Conservation (phyloP, 2,113 vertebrate species). For the Syngnathus typhle region DNA sequence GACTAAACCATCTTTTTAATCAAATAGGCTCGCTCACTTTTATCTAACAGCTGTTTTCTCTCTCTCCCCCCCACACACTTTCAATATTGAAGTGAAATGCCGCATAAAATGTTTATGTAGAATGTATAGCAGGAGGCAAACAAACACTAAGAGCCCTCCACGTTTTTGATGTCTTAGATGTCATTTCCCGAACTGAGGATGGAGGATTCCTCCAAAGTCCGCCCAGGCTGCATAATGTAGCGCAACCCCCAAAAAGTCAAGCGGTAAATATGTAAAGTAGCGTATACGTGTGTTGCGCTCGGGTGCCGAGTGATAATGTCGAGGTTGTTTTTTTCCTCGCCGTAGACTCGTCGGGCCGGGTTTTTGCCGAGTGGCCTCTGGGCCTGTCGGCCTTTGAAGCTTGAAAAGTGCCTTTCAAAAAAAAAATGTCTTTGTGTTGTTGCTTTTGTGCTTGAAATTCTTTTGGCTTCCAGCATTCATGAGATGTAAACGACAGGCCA, state of each 20-base stretch:
- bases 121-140: not conserved
- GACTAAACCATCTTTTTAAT: too few relatives aligned
- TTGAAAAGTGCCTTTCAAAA: slow-evolving; percentile 52
- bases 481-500: slow-evolving; percentile 1
- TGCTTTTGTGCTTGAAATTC: slow-evolving; percentile 29
- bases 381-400: slow-evolving; percentile 63
- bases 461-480: slow-evolving; percentile 1
- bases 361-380: slow-evolving; percentile 50
- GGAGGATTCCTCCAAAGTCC: slow-evolving; percentile 51
- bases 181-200: slow-evolving; percentile 18
- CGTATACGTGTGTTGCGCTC: slow-evolving; percentile 15
- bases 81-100: not conserved
- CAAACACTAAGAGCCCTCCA: not conserved
- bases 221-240: slow-evolving; percentile 64
- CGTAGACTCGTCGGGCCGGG: slow-evolving; percentile 56
- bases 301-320: slow-evolving; percentile 68
- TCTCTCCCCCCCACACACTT: not conserved
- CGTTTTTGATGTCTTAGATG: slow-evolving; percentile 5
- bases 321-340: slow-evolving; percentile 69
- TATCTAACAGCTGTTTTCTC: too few relatives aligned
- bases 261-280: slow-evolving; percentile 71
- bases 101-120: not conserved
- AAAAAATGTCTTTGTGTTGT: slow-evolving; percentile 31
- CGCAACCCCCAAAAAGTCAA: slow-evolving; percentile 61
- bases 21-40: too few relatives aligned